These are phyloP conservation scores for Temnothorax unifasciatus DNA, from an alignment of 2,888 invertebrate genomes.

Conservation along the genomic window DNA sequence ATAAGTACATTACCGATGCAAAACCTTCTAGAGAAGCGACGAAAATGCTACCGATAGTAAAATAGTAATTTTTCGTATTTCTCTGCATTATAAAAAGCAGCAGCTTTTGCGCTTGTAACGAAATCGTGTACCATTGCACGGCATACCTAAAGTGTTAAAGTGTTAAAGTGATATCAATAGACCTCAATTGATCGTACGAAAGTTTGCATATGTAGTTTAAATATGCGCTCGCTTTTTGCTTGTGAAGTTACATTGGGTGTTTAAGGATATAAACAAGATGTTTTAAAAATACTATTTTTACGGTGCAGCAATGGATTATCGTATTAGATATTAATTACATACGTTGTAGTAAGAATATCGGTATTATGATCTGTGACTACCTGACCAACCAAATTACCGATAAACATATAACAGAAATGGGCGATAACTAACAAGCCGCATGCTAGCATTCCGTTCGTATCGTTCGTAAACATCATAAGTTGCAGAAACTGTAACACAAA, in stretches of 20 bases:
- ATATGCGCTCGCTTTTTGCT: not conserved
- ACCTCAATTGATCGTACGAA: not conserved
- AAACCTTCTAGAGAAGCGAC: slow-evolving; percentile 12
- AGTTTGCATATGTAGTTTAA: not conserved
- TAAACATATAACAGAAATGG: slow-evolving; percentile 20
- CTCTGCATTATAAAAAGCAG: slow-evolving; percentile 17
- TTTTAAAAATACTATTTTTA: not conserved
- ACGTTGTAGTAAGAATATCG: slow-evolving; percentile 8
- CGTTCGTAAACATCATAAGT: not conserved
- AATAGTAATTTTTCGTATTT: slow-evolving; percentile 34
- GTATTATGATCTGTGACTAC: slow-evolving; percentile 23
- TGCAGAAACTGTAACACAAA: slow-evolving; percentile 14
- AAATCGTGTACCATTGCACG: not conserved
- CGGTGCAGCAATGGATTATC: not conserved
- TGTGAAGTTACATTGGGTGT: not conserved
- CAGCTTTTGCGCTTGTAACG: slow-evolving; percentile 11
- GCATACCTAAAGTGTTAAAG: slow-evolving; percentile 10
- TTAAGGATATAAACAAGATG: not conserved
- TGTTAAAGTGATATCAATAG: no score
- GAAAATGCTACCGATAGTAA: not conserved
- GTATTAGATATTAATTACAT: slow-evolving; percentile 6
- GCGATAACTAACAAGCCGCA: not conserved
- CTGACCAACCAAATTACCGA: slow-evolving; percentile 5
- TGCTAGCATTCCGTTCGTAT: slow-evolving; percentile 3
- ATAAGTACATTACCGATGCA: slow-evolving; percentile 6